These are phyloP conservation scores for Eledone cirrhosa DNA, from an alignment of 2,888 invertebrate species.

Conservation along the genomic window DNA sequence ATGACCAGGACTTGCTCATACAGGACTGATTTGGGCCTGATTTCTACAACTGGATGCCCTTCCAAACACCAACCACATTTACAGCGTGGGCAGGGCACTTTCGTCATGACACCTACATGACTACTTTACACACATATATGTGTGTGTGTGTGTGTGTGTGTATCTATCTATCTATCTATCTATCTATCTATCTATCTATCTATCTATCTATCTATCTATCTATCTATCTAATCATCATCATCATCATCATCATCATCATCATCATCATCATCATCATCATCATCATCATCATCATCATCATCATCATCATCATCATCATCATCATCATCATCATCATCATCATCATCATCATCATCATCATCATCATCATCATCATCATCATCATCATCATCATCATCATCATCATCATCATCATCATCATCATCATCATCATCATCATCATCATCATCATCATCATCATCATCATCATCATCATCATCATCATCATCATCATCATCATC, in stretches of 20 bases:
- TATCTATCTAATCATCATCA: no score
- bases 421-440: conserved; percentile 35
- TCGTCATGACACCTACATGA: no score
- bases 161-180: no score
- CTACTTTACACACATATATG: no score
- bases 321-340: conserved; percentile 33
- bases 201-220: no score
- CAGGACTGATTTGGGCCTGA: no score
- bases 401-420: conserved; percentile 27
- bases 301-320: conserved; percentile 35
- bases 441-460: conserved; percentile 36
- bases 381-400: conserved; percentile 22
- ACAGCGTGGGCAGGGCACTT: no score
- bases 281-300: conserved; percentile 36
- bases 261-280: conserved; percentile 34
- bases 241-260: conserved; percentile 31
- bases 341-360: conserved; percentile 30
- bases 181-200: no score
- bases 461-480: conserved; percentile 35
- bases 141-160: no score
- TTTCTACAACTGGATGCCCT: no score
- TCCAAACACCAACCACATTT: no score
- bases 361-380: conserved; percentile 23
- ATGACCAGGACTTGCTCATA: no score
- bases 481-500: conserved; percentile 33